Evolutionary conservation across 1,140 invertebrate species (phyloP).

Genomic region (Aphelinus certus): DNA sequence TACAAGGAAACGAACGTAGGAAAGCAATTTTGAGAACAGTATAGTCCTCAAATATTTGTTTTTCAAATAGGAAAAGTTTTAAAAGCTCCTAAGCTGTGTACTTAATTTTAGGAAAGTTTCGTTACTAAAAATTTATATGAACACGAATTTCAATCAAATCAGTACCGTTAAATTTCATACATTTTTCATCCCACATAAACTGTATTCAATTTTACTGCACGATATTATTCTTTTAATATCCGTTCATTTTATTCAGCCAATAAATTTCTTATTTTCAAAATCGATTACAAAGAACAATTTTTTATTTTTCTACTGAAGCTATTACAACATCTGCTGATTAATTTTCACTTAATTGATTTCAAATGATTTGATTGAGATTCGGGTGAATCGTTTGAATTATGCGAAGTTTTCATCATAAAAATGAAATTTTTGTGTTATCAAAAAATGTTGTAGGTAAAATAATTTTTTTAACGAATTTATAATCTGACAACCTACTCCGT

Average conservation of each 20-base stretch:
- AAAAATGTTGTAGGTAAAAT: slow-evolving; percentile 2
- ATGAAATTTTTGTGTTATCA: slow-evolving; percentile 23
- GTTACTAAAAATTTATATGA: slow-evolving; percentile 15
- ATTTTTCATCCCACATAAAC: too few relatives aligned
- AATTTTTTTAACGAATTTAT: slow-evolving; percentile 8
- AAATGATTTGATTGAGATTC: slow-evolving; percentile 30
- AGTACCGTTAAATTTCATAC: neutral
- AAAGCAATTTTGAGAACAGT: slow-evolving; percentile 13
- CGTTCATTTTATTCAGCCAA: too few relatives aligned
- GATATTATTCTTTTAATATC: too few relatives aligned
- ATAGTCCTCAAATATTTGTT: neutral
- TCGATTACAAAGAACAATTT: too few relatives aligned
- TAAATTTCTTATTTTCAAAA: too few relatives aligned
- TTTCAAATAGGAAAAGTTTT: neutral
- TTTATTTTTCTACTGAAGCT: too few relatives aligned
- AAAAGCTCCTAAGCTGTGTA: slow-evolving; percentile 5
- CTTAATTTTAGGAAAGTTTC: slow-evolving; percentile 22
- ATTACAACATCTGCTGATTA: too few relatives aligned
- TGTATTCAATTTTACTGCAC: too few relatives aligned
- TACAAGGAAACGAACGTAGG: neutral
- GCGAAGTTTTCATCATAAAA: slow-evolving; percentile 24
- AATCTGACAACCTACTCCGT: neutral
- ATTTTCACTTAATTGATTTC: too few relatives aligned
- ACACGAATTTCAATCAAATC: slow-evolving; percentile 35
- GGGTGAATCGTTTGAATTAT: slow-evolving; percentile 4